These are phyloP conservation scores for Osmoderma eremita DNA, from an alignment of 2,888 invertebrate species.

Conservation along the genomic window DNA sequence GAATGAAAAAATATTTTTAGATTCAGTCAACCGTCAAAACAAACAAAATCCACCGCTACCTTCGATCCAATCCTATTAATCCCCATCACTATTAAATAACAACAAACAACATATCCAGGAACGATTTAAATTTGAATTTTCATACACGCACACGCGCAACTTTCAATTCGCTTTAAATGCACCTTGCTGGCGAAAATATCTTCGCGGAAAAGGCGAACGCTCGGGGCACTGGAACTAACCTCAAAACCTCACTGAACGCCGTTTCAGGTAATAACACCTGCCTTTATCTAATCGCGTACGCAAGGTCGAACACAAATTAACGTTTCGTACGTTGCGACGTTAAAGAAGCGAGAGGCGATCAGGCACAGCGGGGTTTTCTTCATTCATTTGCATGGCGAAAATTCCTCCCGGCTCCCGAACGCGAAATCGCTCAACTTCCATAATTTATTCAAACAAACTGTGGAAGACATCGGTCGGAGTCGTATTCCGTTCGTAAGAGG, in stretches of 20 bases:
- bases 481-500: too few relatives aligned
- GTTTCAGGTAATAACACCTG: slow-evolving; percentile 12
- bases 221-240: slow-evolving; percentile 10
- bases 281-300: slow-evolving; percentile 3
- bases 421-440: neutral
- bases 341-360: neutral
- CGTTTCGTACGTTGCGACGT: slow-evolving; percentile 2
- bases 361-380: neutral
- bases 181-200: neutral
- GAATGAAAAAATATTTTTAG: slow-evolving; percentile 30
- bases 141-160: neutral
- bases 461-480: too few relatives aligned
- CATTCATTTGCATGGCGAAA: slow-evolving; percentile 7
- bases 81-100: neutral
- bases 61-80: slow-evolving; percentile 2
- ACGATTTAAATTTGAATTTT: neutral
- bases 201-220: slow-evolving; percentile 3
- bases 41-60: neutral
- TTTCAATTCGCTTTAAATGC: neutral
- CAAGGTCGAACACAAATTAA: neutral
- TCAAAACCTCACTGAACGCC: neutral
- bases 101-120: neutral
- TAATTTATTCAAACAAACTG: slow-evolving; percentile 1
- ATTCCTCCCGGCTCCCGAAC: slow-evolving; percentile 4
- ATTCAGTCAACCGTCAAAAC: neutral